These are phyloP conservation scores for Carpatolechia fugitivella DNA, from an alignment of 2,888 invertebrate genomes.

Conservation along the genomic window DNA sequence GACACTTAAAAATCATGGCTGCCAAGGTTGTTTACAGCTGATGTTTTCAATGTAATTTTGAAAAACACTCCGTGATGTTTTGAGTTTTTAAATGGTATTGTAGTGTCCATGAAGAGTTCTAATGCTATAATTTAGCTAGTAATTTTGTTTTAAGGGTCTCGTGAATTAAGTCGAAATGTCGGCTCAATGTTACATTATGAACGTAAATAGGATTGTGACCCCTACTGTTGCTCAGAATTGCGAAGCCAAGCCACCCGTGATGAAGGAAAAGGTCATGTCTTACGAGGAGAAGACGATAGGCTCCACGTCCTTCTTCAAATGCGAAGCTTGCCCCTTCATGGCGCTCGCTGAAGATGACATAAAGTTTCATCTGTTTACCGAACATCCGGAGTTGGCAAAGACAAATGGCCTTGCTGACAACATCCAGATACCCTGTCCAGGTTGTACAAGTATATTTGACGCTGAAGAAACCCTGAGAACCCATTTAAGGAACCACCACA, in stretches of 20 bases:
- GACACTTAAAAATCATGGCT: constrained; percentile 3
- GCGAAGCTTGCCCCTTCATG: constrained; percentile 77
- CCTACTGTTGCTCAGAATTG: constrained; percentile 27
- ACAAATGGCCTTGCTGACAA: constrained; percentile 76
- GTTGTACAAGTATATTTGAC: constrained; percentile 83
- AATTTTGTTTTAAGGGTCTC: background rate
- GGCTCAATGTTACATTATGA: constrained; percentile 47
- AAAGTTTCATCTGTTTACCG: constrained; percentile 72
- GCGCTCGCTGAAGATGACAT: constrained; percentile 75
- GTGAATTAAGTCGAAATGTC: constrained; percentile 31
- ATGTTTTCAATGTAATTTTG: background rate
- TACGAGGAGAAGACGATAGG: constrained; percentile 73
- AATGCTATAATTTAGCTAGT: background rate
- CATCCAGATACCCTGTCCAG: constrained; percentile 81
- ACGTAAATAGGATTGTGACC: constrained; percentile 37
- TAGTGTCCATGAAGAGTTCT: no score
- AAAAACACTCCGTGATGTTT: background rate
- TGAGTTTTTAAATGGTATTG: no score
- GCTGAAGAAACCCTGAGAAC: constrained; percentile 80
- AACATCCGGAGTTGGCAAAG: constrained; percentile 69
- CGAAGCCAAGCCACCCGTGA: constrained; percentile 39
- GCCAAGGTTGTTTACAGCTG: constrained; percentile 13
- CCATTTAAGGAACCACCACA: constrained; percentile 84
- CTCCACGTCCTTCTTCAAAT: constrained; percentile 73
- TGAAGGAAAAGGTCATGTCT: constrained; percentile 67